Base-by-base conservation (phyloP, 2,113 vertebrate genomes). In the Corynorhinus townsendii region DNA sequence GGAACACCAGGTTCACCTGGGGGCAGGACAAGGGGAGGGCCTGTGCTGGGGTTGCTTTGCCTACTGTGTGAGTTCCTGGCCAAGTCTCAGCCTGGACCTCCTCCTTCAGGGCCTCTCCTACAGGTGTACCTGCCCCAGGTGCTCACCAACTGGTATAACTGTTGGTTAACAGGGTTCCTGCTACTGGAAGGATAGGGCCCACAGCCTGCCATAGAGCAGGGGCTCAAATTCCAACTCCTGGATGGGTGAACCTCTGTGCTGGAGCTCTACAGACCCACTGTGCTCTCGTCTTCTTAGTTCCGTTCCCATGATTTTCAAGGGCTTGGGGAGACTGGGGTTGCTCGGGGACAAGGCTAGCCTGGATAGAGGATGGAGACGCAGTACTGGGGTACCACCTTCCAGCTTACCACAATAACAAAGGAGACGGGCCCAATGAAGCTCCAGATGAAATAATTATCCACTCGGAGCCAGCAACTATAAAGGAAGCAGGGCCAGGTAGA, bases 361-460 rank as follows among this genome's bases (percentile, higher is more conserved):
- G 45, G 20, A 28, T 3, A 17, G 68, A 56, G 75, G 71, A 66
- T 10, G 19, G 56, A 45, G 59, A 45, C 11, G 4, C 30, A 17
- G 43, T n/a, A 28, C 17, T 24, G 1, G 26, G 49, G 45, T 54
- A 28, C 52, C 3, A 4, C 71, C 38, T 79, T 71, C 40, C 7
- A 45, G 98, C 98, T 98, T 98, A 99, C 99, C 99, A 99, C 99
- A 87, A 99, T 99, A 95, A 99, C 98, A 96, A 99, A 99, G 95
- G 99, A 99, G 91, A 99, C 99, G 0, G 99, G 99, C 86, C 99
- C 99, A 45, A 99, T 99, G 98, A 99, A 99, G 96, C 99, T 99
- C 99, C 99, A 99, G 98, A 99, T 99, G 98, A 99, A 99, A 95
- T 99, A 99, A 98, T 99, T 99, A 98, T 99, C 99, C 97, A 99